Evolutionary conservation across 2,888 invertebrate species (phyloP), one percentile per base, ranked within the genome.

Genomic region (Ennomos quercinarius): DNA sequence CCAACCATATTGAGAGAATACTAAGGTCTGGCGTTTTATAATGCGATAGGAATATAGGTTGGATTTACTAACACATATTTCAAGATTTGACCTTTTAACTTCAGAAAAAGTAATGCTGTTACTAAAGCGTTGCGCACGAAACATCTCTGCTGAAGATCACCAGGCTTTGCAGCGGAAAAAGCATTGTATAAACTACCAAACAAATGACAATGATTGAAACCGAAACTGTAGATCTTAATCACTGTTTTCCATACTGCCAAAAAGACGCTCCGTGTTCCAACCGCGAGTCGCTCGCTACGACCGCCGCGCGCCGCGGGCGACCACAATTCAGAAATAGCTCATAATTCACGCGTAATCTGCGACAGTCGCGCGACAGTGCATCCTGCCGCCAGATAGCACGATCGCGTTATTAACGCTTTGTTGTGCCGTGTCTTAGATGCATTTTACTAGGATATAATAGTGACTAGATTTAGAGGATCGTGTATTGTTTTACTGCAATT

Each of bases 331-430:
- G 78, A 73, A 77, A 81, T 77, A 76, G 77, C 80, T 85, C 86
- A 87, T 89, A 87, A 88, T 77, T 89, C 87, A 88, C 74, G 73
- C 73, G 82, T 86, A 87, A 85, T 88, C 86, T 76, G 80, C 73
- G 73, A 76, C 73, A 71, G 76, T 72, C 72, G 73, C 72, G 77
- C 77, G 80, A 79, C 80, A 74, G 73, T 82, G 87, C 89, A 86
- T 87, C 87, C 85, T 82, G 84, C 77, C 80, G 76, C 74, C 43
- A 76, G 86, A 83, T 86, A 84, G 80, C 81, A 71, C 67, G 68
- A 77, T 76, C 74, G 76, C 74, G 78, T 68, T 71, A 67, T 64
- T 74, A 74, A 60, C 70, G 78, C 80, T 81, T 83, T 84, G 80
- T 83, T 70, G 71, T 73, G 71, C 57, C 48, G 59, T 48, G 61